phyloP scores from a whole-genome alignment of 2,888 invertebrate genomes.

The Emmelina monodactyla region DNA sequence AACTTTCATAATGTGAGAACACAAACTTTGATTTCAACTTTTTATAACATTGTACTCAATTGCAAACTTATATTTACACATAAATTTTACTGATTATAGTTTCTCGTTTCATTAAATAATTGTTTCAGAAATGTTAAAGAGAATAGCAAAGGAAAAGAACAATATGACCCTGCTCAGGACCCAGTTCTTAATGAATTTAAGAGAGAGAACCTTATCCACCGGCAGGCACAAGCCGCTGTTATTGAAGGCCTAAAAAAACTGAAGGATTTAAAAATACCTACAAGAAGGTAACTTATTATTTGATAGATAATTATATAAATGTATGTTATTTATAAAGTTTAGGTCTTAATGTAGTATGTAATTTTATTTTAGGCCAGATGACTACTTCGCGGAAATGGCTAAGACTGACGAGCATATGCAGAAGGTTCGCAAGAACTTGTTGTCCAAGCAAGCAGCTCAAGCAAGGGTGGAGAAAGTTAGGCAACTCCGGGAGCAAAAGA shows the following conservation, averaged over 20 bases:
- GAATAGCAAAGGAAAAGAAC: conserved; percentile 74
- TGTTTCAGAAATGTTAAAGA: conserved; percentile 50
- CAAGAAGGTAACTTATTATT: conserved; percentile 68
- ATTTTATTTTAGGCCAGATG: conserved; percentile 78
- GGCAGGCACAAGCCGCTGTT: conserved; percentile 89
- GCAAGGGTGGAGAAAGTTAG: conserved; percentile 90
- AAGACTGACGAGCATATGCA: conserved; percentile 98
- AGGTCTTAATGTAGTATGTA: no score
- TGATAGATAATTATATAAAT: no score
- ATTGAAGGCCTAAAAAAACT: conserved; percentile 80
- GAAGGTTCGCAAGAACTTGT: conserved; percentile 83
- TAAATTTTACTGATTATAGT: no score
- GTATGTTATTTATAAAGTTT: no score
- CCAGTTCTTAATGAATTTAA: conserved; percentile 91
- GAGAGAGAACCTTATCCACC: conserved; percentile 85
- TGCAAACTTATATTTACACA: no score
- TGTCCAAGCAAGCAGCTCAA: conserved; percentile 84
- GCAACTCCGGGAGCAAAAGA: conserved; percentile 88
- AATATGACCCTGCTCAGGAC: conserved; percentile 72
- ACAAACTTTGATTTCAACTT: no score
- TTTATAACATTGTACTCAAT: no score
- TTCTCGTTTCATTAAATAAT: no score
- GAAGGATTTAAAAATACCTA: conserved; percentile 76
- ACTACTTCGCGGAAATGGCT: conserved; percentile 99
- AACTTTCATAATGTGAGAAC: no score